Evolutionary conservation across 2,113 vertebrate species (phyloP).

Genomic region (Nothobranchius furzeri): DNA sequence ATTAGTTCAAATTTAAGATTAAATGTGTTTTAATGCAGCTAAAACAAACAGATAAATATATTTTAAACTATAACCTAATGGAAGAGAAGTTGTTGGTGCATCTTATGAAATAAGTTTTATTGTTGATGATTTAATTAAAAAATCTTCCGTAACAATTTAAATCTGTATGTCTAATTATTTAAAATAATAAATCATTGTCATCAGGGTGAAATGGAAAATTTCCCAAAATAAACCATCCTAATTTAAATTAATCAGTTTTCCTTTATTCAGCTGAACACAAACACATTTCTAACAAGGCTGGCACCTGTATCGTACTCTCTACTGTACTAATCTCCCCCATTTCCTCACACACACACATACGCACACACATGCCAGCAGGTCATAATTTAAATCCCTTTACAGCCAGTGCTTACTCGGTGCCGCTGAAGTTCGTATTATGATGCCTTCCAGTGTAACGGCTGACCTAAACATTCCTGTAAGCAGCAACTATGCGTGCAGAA

Average conservation of each 20-base stretch:
- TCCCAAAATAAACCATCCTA: neutral
- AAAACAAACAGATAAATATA: too few species aligned
- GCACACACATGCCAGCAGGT: slow-evolving; percentile 9
- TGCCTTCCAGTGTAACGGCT: slow-evolving; percentile 51
- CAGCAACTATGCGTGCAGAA: neutral
- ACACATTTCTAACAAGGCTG: neutral
- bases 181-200: too few species aligned
- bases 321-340: neutral
- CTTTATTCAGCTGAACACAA: neutral
- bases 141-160: too few species aligned
- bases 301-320: neutral
- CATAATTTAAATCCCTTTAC: slow-evolving; percentile 49
- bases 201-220: neutral
- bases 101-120: too few species aligned
- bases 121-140: too few species aligned
- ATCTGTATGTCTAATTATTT: too few species aligned
- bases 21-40: neutral
- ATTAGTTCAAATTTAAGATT: too few species aligned
- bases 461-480: slow-evolving; percentile 42
- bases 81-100: too few species aligned
- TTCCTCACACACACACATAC: slow-evolving; percentile 11
- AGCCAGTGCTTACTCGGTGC: slow-evolving; percentile 57
- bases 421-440: slow-evolving; percentile 50
- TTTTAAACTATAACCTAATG: too few species aligned
- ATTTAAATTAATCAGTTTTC: neutral